Evolutionary conservation across 2,113 vertebrate genomes (phyloP).

Genomic region (Lipotes vexillifer): DNA sequence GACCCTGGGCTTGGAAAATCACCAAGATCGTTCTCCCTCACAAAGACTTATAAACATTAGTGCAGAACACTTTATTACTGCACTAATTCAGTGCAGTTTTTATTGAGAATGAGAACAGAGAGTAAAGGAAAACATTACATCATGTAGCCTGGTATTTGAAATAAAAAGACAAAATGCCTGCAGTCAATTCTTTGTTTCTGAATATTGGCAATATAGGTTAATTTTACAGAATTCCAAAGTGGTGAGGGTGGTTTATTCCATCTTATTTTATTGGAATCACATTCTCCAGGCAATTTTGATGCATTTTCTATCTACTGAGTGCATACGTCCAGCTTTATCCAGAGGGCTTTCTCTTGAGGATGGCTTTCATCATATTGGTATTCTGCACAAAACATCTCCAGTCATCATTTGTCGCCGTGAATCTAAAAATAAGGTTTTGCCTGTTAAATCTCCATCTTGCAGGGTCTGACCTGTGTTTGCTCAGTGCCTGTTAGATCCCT

Average conservation of each 20-base stretch:
- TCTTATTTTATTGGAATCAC: background rate
- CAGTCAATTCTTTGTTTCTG: background rate
- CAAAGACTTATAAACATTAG: background rate
- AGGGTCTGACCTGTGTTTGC: background rate
- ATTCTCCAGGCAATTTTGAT: background rate
- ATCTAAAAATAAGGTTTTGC: constrained; percentile 18
- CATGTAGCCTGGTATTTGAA: background rate
- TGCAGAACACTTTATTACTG: background rate
- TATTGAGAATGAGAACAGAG: background rate
- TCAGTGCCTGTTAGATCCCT: background rate
- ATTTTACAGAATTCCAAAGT: background rate
- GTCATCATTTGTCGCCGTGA: background rate
- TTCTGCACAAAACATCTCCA: background rate
- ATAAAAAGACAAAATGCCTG: background rate
- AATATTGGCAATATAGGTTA: background rate
- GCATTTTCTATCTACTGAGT: background rate
- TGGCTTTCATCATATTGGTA: background rate
- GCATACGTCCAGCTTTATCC: background rate
- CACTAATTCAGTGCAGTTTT: background rate
- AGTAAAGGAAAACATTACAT: background rate
- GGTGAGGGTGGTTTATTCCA: background rate
- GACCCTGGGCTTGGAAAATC: background rate
- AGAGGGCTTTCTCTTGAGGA: background rate
- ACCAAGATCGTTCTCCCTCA: background rate
- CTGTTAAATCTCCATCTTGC: background rate